phyloP scores from a whole-genome alignment of 2,113 vertebrate genomes.

The Monopterus albus region DNA sequence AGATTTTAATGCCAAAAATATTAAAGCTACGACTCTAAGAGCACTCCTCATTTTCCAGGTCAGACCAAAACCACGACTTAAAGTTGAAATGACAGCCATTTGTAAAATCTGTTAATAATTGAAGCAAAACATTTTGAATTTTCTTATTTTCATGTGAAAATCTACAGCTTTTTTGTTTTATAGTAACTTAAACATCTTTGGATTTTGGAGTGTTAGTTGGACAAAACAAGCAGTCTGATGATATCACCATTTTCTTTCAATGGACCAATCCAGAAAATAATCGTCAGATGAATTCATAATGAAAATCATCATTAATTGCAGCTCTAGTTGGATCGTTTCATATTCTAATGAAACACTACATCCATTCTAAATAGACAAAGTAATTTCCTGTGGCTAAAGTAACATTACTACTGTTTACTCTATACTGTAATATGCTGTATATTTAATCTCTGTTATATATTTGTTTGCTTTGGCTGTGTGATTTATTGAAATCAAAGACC shows the following conservation, averaged over 20 bases:
- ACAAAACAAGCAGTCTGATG: neutral
- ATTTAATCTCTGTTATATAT: conserved; percentile 31
- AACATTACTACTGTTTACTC: neutral
- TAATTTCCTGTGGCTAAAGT: neutral
- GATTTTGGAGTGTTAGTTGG: neutral
- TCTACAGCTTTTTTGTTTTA: neutral
- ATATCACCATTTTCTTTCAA: neutral
- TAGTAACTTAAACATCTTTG: neutral
- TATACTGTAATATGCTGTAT: neutral
- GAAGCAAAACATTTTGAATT: neutral
- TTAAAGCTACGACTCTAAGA: neutral
- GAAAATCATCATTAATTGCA: neutral
- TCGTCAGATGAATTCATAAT: neutral
- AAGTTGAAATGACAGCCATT: neutral
- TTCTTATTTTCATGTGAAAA: neutral
- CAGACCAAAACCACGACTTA: neutral
- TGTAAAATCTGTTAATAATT: neutral
- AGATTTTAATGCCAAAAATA: neutral
- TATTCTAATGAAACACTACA: neutral
- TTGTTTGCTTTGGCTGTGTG: conserved; percentile 15
- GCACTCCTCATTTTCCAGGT: neutral
- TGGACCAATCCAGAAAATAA: neutral
- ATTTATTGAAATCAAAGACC: neutral
- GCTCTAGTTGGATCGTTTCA: neutral
- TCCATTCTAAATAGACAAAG: neutral